These are phyloP conservation scores for Lasioglossum oenotherae DNA, from an alignment of 2,888 invertebrate species.

Conservation along the genomic window DNA sequence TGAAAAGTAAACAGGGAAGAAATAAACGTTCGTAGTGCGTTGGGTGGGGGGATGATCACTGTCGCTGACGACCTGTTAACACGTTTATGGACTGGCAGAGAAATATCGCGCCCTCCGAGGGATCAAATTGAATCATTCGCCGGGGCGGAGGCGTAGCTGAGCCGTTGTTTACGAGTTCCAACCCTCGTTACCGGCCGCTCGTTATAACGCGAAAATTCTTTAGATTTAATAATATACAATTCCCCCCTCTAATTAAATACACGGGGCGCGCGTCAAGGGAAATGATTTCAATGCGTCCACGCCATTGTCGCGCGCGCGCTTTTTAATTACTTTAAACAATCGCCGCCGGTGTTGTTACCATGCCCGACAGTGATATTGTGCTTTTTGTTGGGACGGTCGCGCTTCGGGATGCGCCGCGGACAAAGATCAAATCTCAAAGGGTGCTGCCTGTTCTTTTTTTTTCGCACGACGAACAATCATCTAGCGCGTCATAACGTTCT, in stretches of 20 bases:
- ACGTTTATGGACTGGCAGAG: slow-evolving; percentile 40
- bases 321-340: slow-evolving; percentile 12
- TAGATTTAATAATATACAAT: not conserved
- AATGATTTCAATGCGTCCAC: not conserved
- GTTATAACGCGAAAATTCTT: slow-evolving; percentile 5
- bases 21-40: not conserved
- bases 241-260: slow-evolving; percentile 6
- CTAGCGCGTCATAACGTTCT: slow-evolving; percentile 1
- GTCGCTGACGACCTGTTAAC: slow-evolving; percentile 43
- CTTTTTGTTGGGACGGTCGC: not conserved
- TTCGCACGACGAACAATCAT: not conserved
- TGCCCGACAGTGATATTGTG: not conserved
- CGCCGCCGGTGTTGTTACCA: not conserved
- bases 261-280: not conserved
- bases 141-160: not conserved
- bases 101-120: slow-evolving; percentile 30
- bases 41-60: not conserved
- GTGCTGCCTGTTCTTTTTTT: not conserved
- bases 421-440: not conserved
- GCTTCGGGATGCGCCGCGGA: not conserved
- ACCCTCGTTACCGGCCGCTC: not conserved
- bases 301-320: not conserved
- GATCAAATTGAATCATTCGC: slow-evolving; percentile 42
- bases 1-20: slow-evolving; percentile 13
- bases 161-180: slow-evolving; percentile 24